Evolutionary conservation across 2,888 invertebrate genomes (phyloP).

Genomic region (Aphodius granarius): DNA sequence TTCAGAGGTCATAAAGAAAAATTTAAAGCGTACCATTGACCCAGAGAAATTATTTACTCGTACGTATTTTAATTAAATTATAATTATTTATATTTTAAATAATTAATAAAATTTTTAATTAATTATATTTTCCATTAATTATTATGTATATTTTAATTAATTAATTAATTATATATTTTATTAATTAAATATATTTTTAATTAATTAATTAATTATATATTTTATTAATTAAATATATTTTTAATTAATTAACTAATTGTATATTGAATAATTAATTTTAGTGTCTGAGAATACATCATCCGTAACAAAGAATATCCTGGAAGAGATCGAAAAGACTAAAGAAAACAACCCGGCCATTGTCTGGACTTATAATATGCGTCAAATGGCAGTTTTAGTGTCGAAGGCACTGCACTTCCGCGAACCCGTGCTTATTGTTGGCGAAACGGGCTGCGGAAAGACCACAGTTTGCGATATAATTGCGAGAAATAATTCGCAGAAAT

Average conservation of each 20-base stretch:
- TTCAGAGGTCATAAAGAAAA: conserved; percentile 72
- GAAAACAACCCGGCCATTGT: conserved; percentile 78
- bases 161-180: background rate
- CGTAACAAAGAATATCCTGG: conserved; percentile 73
- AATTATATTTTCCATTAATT: conserved; percentile 14
- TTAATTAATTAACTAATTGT: conserved; percentile 1
- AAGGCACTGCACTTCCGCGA: conserved; percentile 91
- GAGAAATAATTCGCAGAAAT: conserved; percentile 63
- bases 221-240: background rate
- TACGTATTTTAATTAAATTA: conserved; percentile 40
- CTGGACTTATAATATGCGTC: conserved; percentile 92
- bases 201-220: conserved; percentile 12
- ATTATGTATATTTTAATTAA: background rate
- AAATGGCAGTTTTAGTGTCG: conserved; percentile 73
- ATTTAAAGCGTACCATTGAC: conserved; percentile 76
- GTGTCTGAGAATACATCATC: conserved; percentile 69
- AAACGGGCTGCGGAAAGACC: conserved; percentile 98
- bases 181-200: background rate
- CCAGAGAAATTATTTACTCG: conserved; percentile 72
- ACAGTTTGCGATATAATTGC: conserved; percentile 91
- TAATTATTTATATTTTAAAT: background rate
- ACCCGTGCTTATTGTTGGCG: conserved; percentile 93
- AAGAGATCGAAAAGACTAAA: conserved; percentile 61
- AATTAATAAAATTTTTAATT: background rate
- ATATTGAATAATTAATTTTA: conserved; percentile 37